These are phyloP conservation scores for Sinocyclocheilus anshuiensis DNA, from an alignment of 2,113 vertebrate genomes.

Conservation along the genomic window DNA sequence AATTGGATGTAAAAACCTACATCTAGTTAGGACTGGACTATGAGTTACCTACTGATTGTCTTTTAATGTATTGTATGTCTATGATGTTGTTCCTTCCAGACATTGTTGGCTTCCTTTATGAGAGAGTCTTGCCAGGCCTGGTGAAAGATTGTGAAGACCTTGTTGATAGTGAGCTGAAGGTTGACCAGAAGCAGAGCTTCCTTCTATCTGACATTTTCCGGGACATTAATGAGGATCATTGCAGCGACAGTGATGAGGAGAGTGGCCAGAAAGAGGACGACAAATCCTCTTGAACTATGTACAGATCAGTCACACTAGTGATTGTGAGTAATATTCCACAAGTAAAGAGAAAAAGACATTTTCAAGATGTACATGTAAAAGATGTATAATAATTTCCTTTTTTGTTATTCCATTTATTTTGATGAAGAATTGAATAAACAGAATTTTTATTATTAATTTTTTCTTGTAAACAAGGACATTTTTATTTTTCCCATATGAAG, in stretches of 20 bases:
- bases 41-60: neutral
- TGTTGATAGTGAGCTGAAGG: neutral
- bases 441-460: neutral
- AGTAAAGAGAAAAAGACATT: neutral
- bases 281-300: neutral
- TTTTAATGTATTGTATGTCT: neutral
- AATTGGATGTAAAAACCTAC: neutral
- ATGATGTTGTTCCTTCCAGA: slow-evolving; percentile 59
- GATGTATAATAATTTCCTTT: neutral
- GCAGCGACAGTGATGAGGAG: slow-evolving; percentile 35
- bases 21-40: neutral
- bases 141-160: neutral
- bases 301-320: neutral
- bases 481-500: neutral
- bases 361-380: neutral
- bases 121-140: slow-evolving; percentile 52
- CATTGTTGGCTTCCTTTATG: slow-evolving; percentile 67
- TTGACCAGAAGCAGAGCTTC: slow-evolving; percentile 29
- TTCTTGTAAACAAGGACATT: neutral
- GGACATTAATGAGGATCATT: slow-evolving; percentile 34
- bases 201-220: slow-evolving; percentile 60
- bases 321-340: neutral
- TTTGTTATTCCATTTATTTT: neutral
- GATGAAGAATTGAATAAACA: neutral
- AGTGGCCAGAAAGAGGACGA: neutral